These are phyloP conservation scores for Meteorus sp. DNA, from an alignment of 1,140 invertebrate genomes.

Conservation along the genomic window DNA sequence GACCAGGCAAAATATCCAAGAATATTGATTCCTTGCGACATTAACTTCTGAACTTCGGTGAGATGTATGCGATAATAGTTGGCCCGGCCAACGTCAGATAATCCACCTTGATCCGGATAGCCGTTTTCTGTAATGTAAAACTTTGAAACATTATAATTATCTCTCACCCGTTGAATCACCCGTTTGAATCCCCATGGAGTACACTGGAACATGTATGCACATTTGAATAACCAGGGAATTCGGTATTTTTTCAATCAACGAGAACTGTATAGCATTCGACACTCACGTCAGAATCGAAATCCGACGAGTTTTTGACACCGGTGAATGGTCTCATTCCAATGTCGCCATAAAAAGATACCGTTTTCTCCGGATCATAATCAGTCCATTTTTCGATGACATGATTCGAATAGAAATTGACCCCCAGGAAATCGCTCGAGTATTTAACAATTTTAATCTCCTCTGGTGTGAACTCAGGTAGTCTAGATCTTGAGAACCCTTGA, in stretches of 20 bases:
- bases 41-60: slow-evolving; percentile 50
- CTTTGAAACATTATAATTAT: slow-evolving; percentile 51
- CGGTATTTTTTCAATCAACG: too few species aligned
- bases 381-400: not conserved
- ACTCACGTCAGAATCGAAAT: too few species aligned
- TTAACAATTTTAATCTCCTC: slow-evolving; percentile 55
- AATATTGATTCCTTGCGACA: slow-evolving; percentile 55
- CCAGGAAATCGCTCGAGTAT: slow-evolving; percentile 50
- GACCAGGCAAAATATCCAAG: slow-evolving; percentile 73
- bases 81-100: slow-evolving; percentile 59
- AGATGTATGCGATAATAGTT: slow-evolving; percentile 48
- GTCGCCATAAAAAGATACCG: slow-evolving; percentile 17
- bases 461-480: slow-evolving; percentile 58
- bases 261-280: too few species aligned
- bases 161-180: slow-evolving; percentile 54
- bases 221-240: not conserved
- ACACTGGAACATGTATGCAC: too few species aligned
- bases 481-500: slow-evolving; percentile 53
- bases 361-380: not conserved
- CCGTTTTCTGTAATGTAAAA: slow-evolving; percentile 64
- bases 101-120: slow-evolving; percentile 57
- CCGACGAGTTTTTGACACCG: too few species aligned
- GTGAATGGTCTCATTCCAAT: slow-evolving; percentile 17
- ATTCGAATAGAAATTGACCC: slow-evolving; percentile 52
- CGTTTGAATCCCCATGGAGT: slow-evolving; percentile 54